These are phyloP conservation scores for Agrypnia vestita DNA, from an alignment of 1,140 invertebrate genomes.

Conservation along the genomic window DNA sequence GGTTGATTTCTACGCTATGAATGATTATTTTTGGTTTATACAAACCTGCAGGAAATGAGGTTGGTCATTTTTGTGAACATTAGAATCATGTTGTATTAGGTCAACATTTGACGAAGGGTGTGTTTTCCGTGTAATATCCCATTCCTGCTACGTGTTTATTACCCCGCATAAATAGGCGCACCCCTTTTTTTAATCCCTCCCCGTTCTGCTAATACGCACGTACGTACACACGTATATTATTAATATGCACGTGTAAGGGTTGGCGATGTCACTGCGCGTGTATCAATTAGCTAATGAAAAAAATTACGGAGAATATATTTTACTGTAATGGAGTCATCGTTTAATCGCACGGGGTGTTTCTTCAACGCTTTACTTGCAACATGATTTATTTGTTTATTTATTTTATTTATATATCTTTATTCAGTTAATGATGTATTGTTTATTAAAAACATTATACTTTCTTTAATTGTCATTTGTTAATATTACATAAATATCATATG, in stretches of 20 bases:
- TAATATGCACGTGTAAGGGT: slow-evolving; percentile 8
- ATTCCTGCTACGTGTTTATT: slow-evolving; percentile 51
- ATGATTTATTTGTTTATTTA: no score
- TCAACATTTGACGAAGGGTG: slow-evolving; percentile 34
- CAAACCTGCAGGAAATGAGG: slow-evolving; percentile 28
- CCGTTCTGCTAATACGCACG: slow-evolving; percentile 14
- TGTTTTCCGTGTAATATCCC: slow-evolving; percentile 17
- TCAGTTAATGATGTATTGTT: no score
- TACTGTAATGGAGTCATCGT: slow-evolving; percentile 9
- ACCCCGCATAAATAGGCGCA: slow-evolving; percentile 52
- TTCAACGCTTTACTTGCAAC: no score
- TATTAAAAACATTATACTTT: no score
- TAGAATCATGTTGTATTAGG: slow-evolving; percentile 25
- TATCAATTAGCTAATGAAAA: slow-evolving; percentile 60
- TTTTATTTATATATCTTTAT: no score
- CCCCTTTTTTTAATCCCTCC: slow-evolving; percentile 38
- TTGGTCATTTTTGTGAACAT: slow-evolving; percentile 46
- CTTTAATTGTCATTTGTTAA: no score
- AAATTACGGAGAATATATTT: slow-evolving; percentile 41
- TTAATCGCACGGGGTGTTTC: no score
- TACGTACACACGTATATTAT: neutral
- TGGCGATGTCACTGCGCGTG: slow-evolving; percentile 9
- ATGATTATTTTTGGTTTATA: no score
- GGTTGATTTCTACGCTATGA: no score
- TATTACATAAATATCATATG: no score